Base-by-base conservation (phyloP, 2,888 invertebrate species). In the Luffia ferchaultella region DNA sequence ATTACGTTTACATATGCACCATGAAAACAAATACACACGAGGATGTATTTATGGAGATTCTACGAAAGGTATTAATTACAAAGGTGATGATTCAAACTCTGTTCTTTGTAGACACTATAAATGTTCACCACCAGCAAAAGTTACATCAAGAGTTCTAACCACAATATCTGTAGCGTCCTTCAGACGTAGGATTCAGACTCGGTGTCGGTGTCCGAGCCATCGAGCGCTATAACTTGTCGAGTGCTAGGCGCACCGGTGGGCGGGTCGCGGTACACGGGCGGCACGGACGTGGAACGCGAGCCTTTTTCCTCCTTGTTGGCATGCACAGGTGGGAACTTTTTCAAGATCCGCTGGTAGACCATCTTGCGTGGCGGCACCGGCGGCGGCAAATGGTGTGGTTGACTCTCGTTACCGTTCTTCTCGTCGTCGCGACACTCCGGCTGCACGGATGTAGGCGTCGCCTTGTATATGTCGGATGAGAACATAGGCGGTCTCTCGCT, bases 321-420 rank as follows among this genome's bases (percentile, higher is more conserved):
- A 60, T 89, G 89, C 19, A 89, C 89, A 1, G 89, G 88, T 51
- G 88, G 89, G 57, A 88, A 78, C 61, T 89, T 88, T 68, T 87
- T 86, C 44, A 89, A 68, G 2, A 84, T 76, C 59, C 77, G 70
- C 60, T 80, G 82, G 60, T 83, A 82, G 46, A 82, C 70, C 68
- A 78, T 70, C 58, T 84, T 83, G 60, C 88, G 73, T 2, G 88
- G 88, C 1, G 88, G 88, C 30, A 87, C 79, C 1, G 87, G 88
- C 12, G 87, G 89, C 2, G 87, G 88, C 64, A 86, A 80, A 58
- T 85, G 86, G 1, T 76, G 73, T n/a, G 77, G 75, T 55, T 79
- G 79, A 60, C 75, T 77, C 51, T 65, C 70, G 49, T 70, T 74
- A 46, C 70, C 76, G 52, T 70, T 67, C 53, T 77, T 75, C 48